These are phyloP conservation scores for Melieria picta DNA, from an alignment of 2,888 invertebrate species.

Conservation along the genomic window DNA sequence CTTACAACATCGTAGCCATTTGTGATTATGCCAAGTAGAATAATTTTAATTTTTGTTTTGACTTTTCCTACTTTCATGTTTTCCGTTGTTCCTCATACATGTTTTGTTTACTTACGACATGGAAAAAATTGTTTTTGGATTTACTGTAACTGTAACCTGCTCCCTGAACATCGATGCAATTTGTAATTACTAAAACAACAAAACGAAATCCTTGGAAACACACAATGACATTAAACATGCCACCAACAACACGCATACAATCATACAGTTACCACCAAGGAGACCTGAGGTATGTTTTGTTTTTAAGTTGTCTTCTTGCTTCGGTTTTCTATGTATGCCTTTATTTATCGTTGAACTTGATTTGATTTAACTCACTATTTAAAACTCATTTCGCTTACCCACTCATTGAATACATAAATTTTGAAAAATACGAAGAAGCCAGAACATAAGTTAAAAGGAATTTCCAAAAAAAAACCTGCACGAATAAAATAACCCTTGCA, in stretches of 20 bases:
- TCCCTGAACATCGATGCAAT: slow-evolving; percentile 9
- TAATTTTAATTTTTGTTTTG: slow-evolving; percentile 8
- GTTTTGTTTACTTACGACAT: slow-evolving; percentile 28
- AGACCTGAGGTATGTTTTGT: slow-evolving; percentile 85
- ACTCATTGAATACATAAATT: too few relatives aligned
- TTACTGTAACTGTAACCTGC: slow-evolving; percentile 16
- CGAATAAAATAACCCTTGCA: too few relatives aligned
- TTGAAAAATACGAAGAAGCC: too few relatives aligned
- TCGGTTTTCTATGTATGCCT: background rate
- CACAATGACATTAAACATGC: slow-evolving; percentile 23
- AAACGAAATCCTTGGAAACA: slow-evolving; percentile 29
- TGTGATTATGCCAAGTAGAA: too few relatives aligned
- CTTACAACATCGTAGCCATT: too few relatives aligned
- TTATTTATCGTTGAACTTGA: slow-evolving; percentile 7
- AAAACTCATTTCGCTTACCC: too few relatives aligned
- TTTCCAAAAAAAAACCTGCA: too few relatives aligned
- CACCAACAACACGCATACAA: slow-evolving; percentile 30
- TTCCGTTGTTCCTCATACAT: slow-evolving; percentile 24
- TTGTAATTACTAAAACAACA: slow-evolving; percentile 4
- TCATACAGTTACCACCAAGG: slow-evolving; percentile 81
- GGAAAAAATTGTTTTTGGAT: slow-evolving; percentile 7
- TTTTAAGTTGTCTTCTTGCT: background rate
- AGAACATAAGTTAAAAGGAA: too few relatives aligned
- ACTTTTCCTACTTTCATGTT: slow-evolving; percentile 25
- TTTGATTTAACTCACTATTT: background rate